Conservation (phyloP, 2,888 invertebrate genomes). For the Plusia festucae region DNA sequence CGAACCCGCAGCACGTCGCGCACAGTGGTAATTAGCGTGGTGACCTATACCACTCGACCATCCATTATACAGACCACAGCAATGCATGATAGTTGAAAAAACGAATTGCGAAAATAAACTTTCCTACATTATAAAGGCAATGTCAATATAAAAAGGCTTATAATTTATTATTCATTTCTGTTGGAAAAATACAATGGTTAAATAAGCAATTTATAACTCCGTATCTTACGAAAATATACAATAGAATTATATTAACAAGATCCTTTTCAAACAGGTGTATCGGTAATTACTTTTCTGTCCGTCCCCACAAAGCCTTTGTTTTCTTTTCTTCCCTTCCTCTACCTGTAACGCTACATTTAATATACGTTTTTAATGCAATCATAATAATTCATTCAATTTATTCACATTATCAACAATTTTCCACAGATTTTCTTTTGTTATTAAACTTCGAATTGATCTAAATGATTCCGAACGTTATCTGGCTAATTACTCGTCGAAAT, state of each 20-base stretch:
- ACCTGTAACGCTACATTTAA: constrained; percentile 41
- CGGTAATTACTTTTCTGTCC: constrained; percentile 44
- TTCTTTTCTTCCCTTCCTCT: constrained; percentile 39
- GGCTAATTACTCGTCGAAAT: constrained; percentile 51
- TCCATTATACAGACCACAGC: neutral
- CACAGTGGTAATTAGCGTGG: too few species aligned
- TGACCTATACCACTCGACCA: too few species aligned
- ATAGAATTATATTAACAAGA: constrained; percentile 27
- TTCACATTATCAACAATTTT: constrained; percentile 47
- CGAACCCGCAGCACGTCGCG: too few species aligned
- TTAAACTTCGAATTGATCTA: neutral
- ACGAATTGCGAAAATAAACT: neutral
- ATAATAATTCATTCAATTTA: constrained; percentile 51
- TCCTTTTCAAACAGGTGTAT: constrained; percentile 37
- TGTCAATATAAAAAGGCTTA: neutral
- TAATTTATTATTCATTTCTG: neutral
- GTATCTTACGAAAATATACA: neutral
- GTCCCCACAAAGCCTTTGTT: constrained; percentile 32
- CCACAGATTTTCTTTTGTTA: constrained; percentile 37
- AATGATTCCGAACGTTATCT: constrained; percentile 56
- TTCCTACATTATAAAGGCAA: neutral
- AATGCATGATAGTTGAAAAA: neutral
- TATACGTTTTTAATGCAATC: constrained; percentile 53
- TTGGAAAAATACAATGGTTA: neutral
- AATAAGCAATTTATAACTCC: constrained; percentile 5